Evolutionary conservation across 2,888 invertebrate genomes (phyloP).

Genomic region (Hybos culiciformis): DNA sequence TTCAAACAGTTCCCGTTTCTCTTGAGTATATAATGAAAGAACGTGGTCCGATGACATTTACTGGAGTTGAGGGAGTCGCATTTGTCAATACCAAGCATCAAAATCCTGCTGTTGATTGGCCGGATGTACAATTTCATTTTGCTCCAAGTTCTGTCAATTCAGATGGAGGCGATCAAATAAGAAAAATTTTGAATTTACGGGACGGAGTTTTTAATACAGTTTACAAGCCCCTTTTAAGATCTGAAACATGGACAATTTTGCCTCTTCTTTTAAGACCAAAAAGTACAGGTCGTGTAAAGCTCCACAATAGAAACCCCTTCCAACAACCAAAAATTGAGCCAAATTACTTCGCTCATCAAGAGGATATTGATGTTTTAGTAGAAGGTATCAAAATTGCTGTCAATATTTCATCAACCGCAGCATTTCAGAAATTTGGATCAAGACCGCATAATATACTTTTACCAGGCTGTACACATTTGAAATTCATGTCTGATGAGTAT

Average conservation of each 20-base stretch:
- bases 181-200: slow-evolving; percentile 57
- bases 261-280: slow-evolving; percentile 71
- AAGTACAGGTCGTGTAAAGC: slow-evolving; percentile 74
- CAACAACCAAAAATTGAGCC: slow-evolving; percentile 78
- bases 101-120: slow-evolving; percentile 61
- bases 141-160: slow-evolving; percentile 73
- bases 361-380: slow-evolving; percentile 63
- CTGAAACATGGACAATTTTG: slow-evolving; percentile 74
- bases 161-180: slow-evolving; percentile 66
- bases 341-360: slow-evolving; percentile 77
- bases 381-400: slow-evolving; percentile 78
- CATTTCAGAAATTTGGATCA: slow-evolving; percentile 70
- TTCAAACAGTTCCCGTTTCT: slow-evolving; percentile 60
- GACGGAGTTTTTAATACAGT: slow-evolving; percentile 74
- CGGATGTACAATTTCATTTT: slow-evolving; percentile 79
- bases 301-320: slow-evolving; percentile 67
- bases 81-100: slow-evolving; percentile 80
- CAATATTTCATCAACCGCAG: slow-evolving; percentile 61
- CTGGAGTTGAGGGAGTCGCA: slow-evolving; percentile 75
- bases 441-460: slow-evolving; percentile 63
- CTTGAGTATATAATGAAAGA: slow-evolving; percentile 71
- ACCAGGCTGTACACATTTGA: slow-evolving; percentile 64
- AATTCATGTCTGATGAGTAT: slow-evolving; percentile 64
- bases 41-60: slow-evolving; percentile 68
- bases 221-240: slow-evolving; percentile 62